Evolutionary conservation across 92 coral and sea anemone genomes (phyloP), one percentile per base, ranked within the genome.

Genomic region (Epizoanthus illoricatus): DNA sequence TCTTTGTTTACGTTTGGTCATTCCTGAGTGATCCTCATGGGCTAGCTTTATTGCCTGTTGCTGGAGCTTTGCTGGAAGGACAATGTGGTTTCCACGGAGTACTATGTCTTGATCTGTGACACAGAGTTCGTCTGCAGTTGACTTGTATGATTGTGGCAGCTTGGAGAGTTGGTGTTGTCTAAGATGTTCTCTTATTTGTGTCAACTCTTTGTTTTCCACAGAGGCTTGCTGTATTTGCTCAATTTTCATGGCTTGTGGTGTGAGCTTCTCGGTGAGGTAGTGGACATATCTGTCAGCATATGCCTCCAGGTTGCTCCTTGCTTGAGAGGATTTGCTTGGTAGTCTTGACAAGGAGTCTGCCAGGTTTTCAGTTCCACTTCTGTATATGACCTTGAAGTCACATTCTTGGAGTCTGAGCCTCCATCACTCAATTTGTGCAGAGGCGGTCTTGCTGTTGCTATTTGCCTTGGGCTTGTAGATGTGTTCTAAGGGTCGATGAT

Each of bases 241-340:
- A 20, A 33, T 65, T 11, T 28, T 40, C 88, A 88, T 88, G 41
- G 91, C 91, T 84, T 15, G 47, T 21, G 87, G 80, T 20, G 85
- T 63, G 12, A 75, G 59, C 20, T 85, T 85, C 11, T 78, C 63
- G 9, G 85, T 83, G 5, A 82, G 39, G 13, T 86, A 69, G 66
- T 71, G 83, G 21, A 85, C 86, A 28, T 79, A 88, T 11, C 86
- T 39, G 36, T 88, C 88, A 3, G 84, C 84, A 58, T 87, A 89
- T 45, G 81, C 41, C 71, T 89, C 85, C 89, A 85, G 86, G 85
- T 89, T 89, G 69, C 89, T 86, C 45, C 81, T 13, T 56, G 36
- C 36, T 28, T 28, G 36, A 28, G 88, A 40, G 75, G 59, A 18
- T 42, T 58, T 73, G 58, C 15, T 81, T 4, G 78, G 84, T 20